These are phyloP conservation scores for Heliothis subflexa DNA, from an alignment of 1,140 invertebrate species.

Conservation along the genomic window DNA sequence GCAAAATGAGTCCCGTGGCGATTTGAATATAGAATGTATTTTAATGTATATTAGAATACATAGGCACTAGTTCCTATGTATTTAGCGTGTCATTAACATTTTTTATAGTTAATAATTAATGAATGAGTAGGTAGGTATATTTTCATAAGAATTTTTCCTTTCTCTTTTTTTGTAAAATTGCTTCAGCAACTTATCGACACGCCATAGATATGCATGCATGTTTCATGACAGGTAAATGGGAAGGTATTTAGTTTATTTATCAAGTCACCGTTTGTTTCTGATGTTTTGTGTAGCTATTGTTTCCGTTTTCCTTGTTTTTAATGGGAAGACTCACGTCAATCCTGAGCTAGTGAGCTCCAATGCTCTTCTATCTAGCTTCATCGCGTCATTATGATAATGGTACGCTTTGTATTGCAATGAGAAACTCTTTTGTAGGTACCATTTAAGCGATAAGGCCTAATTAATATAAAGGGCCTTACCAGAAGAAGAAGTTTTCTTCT, in stretches of 20 bases:
- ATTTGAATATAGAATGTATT: constrained; percentile 39
- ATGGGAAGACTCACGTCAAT: background rate
- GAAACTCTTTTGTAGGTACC: constrained; percentile 36
- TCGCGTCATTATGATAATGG: background rate
- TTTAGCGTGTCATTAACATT: background rate
- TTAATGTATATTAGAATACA: constrained; percentile 5
- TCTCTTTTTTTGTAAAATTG: too few species aligned
- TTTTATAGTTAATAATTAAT: background rate
- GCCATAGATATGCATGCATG: background rate
- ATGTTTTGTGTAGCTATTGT: constrained; percentile 1
- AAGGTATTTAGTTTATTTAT: background rate
- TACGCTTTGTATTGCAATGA: constrained; percentile 31
- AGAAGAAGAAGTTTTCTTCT: background rate
- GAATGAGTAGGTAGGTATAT: background rate
- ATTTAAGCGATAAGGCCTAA: constrained; percentile 39
- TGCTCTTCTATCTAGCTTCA: background rate
- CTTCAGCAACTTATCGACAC: background rate
- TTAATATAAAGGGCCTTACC: constrained; percentile 20
- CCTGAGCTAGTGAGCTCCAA: background rate
- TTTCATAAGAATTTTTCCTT: background rate
- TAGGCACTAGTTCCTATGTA: background rate
- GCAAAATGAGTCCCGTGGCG: constrained; percentile 21
- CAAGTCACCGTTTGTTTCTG: constrained; percentile 2
- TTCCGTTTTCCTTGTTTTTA: constrained; percentile 21
- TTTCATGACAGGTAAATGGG: background rate